These are phyloP conservation scores for Pocillopora grandis DNA, from an alignment of 92 coral and sea anemone species.

Conservation along the genomic window DNA sequence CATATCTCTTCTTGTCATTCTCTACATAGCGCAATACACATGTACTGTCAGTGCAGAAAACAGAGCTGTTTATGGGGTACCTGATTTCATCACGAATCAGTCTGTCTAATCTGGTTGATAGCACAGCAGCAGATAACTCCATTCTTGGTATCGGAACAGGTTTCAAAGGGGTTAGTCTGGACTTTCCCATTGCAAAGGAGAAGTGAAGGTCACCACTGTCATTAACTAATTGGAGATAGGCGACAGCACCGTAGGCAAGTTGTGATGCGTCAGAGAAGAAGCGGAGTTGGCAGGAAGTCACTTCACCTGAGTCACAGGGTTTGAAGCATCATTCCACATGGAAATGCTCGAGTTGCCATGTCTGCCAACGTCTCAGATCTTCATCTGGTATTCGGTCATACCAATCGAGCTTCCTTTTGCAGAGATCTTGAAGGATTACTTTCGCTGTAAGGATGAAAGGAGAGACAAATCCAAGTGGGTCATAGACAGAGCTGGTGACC, in stretches of 20 bases:
- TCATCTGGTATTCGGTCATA: constrained; percentile 26
- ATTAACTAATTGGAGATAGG: constrained; percentile 30
- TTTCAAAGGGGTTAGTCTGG: constrained; percentile 33
- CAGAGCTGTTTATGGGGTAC: constrained; percentile 3
- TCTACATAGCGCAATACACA: constrained; percentile 48
- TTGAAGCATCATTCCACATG: constrained; percentile 31
- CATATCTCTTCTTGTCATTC: constrained; percentile 42
- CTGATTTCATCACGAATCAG: constrained; percentile 28
- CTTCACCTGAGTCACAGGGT: constrained; percentile 16
- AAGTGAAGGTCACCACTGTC: constrained; percentile 22
- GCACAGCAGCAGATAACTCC: constrained; percentile 34
- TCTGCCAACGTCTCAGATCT: constrained; percentile 27
- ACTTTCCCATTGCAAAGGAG: constrained; percentile 30
- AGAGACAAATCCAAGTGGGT: constrained; percentile 7
- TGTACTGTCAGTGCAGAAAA: constrained; percentile 55
- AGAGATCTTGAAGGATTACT: constrained; percentile 26
- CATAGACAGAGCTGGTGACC: neutral
- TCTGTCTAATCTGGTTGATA: constrained; percentile 20
- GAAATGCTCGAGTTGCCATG: constrained; percentile 20
- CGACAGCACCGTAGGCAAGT: constrained; percentile 39
- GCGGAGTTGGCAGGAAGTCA: constrained; percentile 25
- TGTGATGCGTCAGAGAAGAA: constrained; percentile 38
- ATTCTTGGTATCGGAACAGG: constrained; percentile 31
- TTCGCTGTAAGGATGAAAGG: constrained; percentile 15
- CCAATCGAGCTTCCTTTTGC: constrained; percentile 26